phyloP scores from a whole-genome alignment of 2,888 invertebrate genomes.

The Adelognathus sp. region DNA sequence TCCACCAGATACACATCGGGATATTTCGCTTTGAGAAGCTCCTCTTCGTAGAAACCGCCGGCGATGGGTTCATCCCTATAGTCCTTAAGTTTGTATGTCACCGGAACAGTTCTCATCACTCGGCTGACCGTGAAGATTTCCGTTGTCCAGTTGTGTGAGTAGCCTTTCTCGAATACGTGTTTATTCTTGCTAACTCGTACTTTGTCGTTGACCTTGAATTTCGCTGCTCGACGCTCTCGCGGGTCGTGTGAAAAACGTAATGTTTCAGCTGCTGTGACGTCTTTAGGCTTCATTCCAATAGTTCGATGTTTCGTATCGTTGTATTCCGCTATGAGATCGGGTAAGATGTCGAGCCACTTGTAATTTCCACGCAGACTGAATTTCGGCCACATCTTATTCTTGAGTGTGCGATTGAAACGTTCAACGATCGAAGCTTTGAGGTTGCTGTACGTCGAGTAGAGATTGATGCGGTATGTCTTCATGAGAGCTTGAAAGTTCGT shows the following conservation, averaged over 20 bases:
- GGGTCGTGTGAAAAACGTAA: slow-evolving; percentile 1
- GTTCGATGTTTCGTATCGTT: slow-evolving; percentile 73
- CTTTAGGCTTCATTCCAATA: slow-evolving; percentile 70
- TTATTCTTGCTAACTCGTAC: background rate
- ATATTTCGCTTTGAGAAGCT: slow-evolving; percentile 35
- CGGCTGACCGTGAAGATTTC: slow-evolving; percentile 73
- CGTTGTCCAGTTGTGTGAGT: slow-evolving; percentile 71
- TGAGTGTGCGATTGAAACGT: slow-evolving; percentile 63
- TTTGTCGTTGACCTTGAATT: slow-evolving; percentile 67
- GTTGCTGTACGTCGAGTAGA: slow-evolving; percentile 60
- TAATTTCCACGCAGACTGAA: slow-evolving; percentile 53
- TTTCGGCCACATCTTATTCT: slow-evolving; percentile 57
- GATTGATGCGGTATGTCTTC: slow-evolving; percentile 37
- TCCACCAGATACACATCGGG: slow-evolving; percentile 38
- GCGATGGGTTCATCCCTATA: slow-evolving; percentile 64
- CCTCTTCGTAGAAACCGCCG: slow-evolving; percentile 59
- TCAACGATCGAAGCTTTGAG: slow-evolving; percentile 70
- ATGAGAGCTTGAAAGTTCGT: slow-evolving; percentile 40
- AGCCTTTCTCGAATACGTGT: slow-evolving; percentile 1
- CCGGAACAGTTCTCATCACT: slow-evolving; percentile 70
- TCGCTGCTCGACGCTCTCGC: background rate
- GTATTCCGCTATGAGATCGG: slow-evolving; percentile 59
- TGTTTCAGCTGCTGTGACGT: slow-evolving; percentile 70
- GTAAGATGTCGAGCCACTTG: slow-evolving; percentile 55
- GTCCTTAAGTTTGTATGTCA: slow-evolving; percentile 70